Percentiles rank a stretch among this genome's conserved stretches.
Conservation (phyloP, 2,888 invertebrate species). For the Caenorhabditis afra region DNA sequence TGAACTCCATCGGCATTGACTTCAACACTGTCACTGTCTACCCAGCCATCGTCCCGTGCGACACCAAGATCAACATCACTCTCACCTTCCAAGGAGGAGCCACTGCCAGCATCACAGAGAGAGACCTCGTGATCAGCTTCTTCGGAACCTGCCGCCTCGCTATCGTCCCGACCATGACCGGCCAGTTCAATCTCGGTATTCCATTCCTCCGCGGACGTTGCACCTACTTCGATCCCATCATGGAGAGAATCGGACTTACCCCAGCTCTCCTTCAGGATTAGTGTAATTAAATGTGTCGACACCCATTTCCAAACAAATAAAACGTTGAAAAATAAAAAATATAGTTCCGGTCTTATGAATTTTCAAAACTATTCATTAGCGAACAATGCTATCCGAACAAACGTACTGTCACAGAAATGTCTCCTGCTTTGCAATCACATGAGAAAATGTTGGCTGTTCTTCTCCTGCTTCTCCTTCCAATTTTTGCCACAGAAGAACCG, state of each 20-base stretch:
- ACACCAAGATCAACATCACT: constrained; percentile 44
- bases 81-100: constrained; percentile 43
- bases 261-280: constrained; percentile 46
- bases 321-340: background rate
- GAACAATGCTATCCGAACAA: no score
- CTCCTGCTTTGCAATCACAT: no score
- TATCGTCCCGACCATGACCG: constrained; percentile 29
- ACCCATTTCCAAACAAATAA: background rate
- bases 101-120: constrained; percentile 36
- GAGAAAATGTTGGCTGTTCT: no score
- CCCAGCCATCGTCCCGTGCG: constrained; percentile 51
- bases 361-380: no score
- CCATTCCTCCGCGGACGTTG: constrained; percentile 59
- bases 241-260: constrained; percentile 37
- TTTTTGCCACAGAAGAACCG: no score
- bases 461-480: no score
- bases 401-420: no score
- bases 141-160: constrained; percentile 32
- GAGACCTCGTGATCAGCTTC: constrained; percentile 42
- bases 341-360: background rate
- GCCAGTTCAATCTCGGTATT: constrained; percentile 41
- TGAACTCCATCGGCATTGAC: constrained; percentile 43
- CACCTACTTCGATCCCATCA: constrained; percentile 51
- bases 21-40: constrained; percentile 24
- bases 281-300: constrained; percentile 24